Evolutionary conservation across 1,140 invertebrate genomes (phyloP).

Genomic region (Leptinotarsa undecemlineata): DNA sequence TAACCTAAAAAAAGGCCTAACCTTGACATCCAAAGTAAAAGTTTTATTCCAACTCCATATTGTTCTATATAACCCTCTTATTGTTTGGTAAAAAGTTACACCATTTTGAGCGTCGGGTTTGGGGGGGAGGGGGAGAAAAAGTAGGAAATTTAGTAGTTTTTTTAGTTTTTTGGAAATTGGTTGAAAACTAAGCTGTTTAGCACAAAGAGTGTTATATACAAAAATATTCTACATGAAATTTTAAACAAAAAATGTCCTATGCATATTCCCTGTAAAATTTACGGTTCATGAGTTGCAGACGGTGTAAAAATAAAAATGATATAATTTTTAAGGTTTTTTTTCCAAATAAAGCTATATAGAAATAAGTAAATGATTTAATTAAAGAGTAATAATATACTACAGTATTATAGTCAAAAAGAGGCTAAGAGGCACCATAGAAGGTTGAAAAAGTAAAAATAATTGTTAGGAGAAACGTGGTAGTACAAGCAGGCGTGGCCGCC

Average conservation of each 20-base stretch:
- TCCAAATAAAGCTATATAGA: constrained; percentile 11
- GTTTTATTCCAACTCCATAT: too few species aligned
- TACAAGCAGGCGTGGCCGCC: not conserved
- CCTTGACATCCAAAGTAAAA: too few species aligned
- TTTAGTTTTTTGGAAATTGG: constrained; percentile 9
- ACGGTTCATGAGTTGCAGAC: constrained; percentile 10
- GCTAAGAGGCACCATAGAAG: constrained; percentile 10
- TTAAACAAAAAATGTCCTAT: constrained; percentile 8
- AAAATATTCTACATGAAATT: constrained; percentile 11
- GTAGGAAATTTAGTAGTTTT: constrained; percentile 8
- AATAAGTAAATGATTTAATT: constrained; percentile 10
- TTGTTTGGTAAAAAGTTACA: constrained; percentile 11
- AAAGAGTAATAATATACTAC: constrained; percentile 8
- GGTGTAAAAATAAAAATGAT: constrained; percentile 11
- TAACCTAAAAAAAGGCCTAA: too few species aligned
- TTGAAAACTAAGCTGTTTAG: constrained; percentile 10
- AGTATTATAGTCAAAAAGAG: constrained; percentile 11
- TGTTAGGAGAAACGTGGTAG: not conserved
- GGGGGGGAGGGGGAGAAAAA: constrained; percentile 8
- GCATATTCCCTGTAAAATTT: constrained; percentile 11
- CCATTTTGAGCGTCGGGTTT: constrained; percentile 9
- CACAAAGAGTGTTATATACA: constrained; percentile 11
- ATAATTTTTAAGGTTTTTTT: constrained; percentile 12
- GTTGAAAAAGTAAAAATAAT: constrained; percentile 10
- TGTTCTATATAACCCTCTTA: constrained; percentile 6